A percentile compares a stretch with the other conserved stretches of the same genome.
Conservation (phyloP, 2,888 invertebrate species). For the Scrobipalpa costella region DNA sequence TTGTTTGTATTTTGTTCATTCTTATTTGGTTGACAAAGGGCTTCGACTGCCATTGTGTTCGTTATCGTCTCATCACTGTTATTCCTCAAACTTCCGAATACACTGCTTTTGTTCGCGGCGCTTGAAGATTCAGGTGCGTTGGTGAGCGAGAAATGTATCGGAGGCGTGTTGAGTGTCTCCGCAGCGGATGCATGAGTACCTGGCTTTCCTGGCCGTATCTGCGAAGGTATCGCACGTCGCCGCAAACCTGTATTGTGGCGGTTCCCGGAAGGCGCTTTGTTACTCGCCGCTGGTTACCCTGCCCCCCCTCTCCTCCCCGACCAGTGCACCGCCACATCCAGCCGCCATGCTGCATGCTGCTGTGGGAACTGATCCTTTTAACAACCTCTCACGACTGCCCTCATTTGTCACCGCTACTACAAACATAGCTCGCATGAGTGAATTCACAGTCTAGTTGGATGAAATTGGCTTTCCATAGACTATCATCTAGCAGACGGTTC, state of each 20-base stretch:
- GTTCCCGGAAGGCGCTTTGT: conserved; percentile 80
- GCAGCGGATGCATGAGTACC: conserved; percentile 53
- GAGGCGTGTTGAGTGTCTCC: conserved; percentile 28
- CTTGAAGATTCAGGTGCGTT: background rate
- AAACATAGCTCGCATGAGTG: background rate
- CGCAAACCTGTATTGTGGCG: conserved; percentile 79
- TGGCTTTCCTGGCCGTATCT: conserved; percentile 66
- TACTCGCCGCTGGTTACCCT: conserved; percentile 39
- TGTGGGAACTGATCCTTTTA: conserved; percentile 47
- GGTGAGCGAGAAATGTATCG: conserved; percentile 11
- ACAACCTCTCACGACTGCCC: conserved; percentile 44
- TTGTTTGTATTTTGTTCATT: conserved; percentile 40
- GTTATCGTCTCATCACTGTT: conserved; percentile 14
- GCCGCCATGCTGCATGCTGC: conserved; percentile 39
- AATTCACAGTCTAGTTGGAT: background rate
- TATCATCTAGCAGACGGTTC: background rate
- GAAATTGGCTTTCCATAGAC: background rate
- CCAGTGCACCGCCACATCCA: conserved; percentile 34
- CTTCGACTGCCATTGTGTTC: conserved; percentile 38
- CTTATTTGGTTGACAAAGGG: conserved; percentile 65
- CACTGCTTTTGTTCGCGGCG: conserved; percentile 3
- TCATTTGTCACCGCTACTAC: conserved; percentile 33
- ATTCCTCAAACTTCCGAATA: conserved; percentile 13
- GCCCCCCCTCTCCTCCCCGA: conserved; percentile 48
- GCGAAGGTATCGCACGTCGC: conserved; percentile 79